A percentile compares a stretch with the other conserved stretches of the same genome.
Evolutionary conservation across 1,140 invertebrate genomes (phyloP).

Genomic region (Drosophila ercepeae): DNA sequence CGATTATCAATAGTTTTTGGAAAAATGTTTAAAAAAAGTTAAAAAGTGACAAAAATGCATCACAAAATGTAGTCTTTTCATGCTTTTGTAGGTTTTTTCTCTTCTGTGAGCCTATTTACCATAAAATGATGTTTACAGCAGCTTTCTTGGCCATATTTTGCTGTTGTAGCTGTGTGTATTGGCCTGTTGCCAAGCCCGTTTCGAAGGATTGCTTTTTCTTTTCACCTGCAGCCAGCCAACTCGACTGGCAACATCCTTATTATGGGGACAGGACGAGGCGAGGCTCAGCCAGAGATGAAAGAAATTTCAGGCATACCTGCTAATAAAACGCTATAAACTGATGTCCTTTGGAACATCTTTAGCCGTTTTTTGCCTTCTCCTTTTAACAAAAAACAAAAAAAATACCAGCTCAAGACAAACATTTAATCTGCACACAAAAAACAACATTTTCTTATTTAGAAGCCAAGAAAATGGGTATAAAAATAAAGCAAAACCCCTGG

Average conservation of each 20-base stretch:
- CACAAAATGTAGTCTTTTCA: background rate
- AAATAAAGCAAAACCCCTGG: constrained; percentile 1
- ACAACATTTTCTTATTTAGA: constrained; percentile 22
- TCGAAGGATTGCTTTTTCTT: background rate
- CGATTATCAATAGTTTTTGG: no score
- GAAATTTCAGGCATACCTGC: constrained; percentile 49
- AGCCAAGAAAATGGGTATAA: constrained; percentile 12
- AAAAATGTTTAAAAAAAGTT: background rate
- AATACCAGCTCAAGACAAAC: constrained; percentile 60
- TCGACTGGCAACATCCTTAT: constrained; percentile 22
- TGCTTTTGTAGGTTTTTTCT: background rate
- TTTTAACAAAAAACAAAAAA: constrained; percentile 38
- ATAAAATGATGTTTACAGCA: background rate
- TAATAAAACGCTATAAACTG: constrained; percentile 77
- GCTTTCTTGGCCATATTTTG: background rate
- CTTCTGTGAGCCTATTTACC: background rate
- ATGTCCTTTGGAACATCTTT: constrained; percentile 50
- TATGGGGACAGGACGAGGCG: background rate
- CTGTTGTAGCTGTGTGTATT: background rate
- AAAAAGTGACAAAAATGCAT: background rate
- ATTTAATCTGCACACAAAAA: constrained; percentile 74
- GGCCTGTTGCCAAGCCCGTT: background rate
- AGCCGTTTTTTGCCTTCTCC: background rate
- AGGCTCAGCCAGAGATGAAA: constrained; percentile 44
- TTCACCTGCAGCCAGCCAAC: constrained; percentile 8